Percentiles rank a stretch among this genome's conserved stretches.
Conservation (phyloP, 2,888 invertebrate species). For the Amblyjoppa fuscipennis region DNA sequence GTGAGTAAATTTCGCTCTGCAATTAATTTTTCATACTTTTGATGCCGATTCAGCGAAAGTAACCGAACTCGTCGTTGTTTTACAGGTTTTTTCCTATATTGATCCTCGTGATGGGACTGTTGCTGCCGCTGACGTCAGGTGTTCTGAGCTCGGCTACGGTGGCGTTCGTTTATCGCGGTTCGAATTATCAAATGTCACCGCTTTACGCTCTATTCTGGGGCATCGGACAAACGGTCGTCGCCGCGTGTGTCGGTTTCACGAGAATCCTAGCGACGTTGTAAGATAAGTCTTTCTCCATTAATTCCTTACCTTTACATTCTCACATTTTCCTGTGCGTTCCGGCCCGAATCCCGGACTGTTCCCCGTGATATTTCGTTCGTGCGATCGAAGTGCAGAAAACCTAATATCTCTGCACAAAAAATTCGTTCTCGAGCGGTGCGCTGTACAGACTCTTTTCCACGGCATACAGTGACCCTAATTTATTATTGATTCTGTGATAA, state of each 20-base stretch:
- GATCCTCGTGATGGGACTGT: constrained; percentile 95
- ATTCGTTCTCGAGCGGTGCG: background rate
- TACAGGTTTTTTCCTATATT: constrained; percentile 95
- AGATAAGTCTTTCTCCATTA: constrained; percentile 73
- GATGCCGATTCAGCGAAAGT: background rate
- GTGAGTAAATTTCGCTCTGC: constrained; percentile 80
- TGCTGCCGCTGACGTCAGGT: constrained; percentile 95
- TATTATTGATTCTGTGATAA: constrained; percentile 68
- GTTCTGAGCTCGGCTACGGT: constrained; percentile 96
- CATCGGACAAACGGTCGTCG: constrained; percentile 95
- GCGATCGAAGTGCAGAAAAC: background rate
- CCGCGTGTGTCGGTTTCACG: constrained; percentile 96
- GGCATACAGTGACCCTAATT: constrained; percentile 30
- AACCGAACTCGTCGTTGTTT: constrained; percentile 30
- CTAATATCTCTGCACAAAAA: background rate
- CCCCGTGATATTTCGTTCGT: background rate
- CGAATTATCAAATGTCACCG: constrained; percentile 95
- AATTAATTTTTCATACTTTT: background rate
- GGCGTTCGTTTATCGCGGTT: constrained; percentile 96
- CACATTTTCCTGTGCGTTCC: background rate
- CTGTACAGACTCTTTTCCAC: constrained; percentile 12
- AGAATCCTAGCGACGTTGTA: constrained; percentile 96
- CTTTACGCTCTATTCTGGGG: constrained; percentile 98
- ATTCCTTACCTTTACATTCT: background rate
- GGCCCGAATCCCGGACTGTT: background rate